These are phyloP conservation scores for Subacronicta megacephala DNA, from an alignment of 2,888 invertebrate species.

Conservation along the genomic window DNA sequence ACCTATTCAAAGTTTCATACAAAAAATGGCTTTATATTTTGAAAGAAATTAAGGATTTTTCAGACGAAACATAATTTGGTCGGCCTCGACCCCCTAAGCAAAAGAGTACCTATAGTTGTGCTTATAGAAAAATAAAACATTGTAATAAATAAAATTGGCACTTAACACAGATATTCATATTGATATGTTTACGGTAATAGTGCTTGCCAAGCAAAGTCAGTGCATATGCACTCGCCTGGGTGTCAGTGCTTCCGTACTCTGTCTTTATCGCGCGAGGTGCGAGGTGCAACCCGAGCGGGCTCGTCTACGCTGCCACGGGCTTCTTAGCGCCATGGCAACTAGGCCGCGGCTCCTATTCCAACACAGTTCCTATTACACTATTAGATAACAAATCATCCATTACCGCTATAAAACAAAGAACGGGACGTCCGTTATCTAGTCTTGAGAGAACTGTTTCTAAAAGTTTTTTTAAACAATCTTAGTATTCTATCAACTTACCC, in stretches of 20 bases:
- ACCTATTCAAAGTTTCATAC: no score
- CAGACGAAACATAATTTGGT: no score
- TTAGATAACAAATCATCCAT: conserved; percentile 37
- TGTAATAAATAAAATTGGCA: no score
- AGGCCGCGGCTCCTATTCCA: conserved; percentile 59
- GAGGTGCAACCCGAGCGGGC: conserved; percentile 46
- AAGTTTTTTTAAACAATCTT: conserved; percentile 46
- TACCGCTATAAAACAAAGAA: conserved; percentile 22
- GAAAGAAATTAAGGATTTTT: no score
- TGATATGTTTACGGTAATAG: conserved; percentile 27
- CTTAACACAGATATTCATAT: no score
- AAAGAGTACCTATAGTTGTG: no score
- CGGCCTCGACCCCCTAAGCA: no score
- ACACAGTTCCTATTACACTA: conserved; percentile 56
- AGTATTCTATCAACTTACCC: conserved; percentile 59
- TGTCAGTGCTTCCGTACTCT: conserved; percentile 45
- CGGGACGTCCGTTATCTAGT: conserved; percentile 20
- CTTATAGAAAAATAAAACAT: no score
- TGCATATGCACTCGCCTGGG: conserved; percentile 22
- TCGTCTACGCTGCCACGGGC: conserved; percentile 23
- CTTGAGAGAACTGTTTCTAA: conserved; percentile 13
- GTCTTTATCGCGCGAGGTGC: conserved; percentile 39
- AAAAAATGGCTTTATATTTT: no score
- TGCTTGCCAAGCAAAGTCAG: conserved; percentile 15
- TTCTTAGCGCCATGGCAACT: conserved; percentile 74